Conservation (phyloP, 2,797 vertebrate species). For the Tauraco hartlaubi region DNA sequence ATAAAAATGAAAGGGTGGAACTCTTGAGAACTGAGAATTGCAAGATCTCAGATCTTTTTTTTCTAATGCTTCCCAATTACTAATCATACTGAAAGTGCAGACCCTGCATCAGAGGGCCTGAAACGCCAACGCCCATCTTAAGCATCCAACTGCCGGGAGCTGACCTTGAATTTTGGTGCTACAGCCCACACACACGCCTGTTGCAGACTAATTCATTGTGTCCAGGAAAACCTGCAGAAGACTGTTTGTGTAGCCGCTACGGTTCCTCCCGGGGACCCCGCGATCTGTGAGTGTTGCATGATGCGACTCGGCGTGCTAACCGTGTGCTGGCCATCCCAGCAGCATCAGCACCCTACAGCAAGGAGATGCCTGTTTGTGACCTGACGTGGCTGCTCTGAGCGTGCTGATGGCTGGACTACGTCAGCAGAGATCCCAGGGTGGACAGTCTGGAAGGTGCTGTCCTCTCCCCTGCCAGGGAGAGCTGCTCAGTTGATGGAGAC, state of each 20-base stretch:
- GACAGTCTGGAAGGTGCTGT: neutral
- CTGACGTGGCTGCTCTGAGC: neutral
- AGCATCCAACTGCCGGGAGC: neutral
- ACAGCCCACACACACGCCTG: neutral
- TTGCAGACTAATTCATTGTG: neutral
- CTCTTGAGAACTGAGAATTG: neutral
- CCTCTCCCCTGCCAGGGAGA: neutral
- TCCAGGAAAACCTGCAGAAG: neutral
- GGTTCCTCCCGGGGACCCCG: neutral
- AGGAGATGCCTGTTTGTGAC: neutral
- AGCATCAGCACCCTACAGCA: neutral
- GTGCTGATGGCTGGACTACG: neutral
- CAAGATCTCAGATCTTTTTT: neutral
- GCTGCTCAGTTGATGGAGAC: rapidly evolving
- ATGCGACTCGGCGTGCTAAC: rapidly evolving
- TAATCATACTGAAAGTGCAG: neutral
- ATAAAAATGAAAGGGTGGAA: neutral
- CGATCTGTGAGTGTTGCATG: neutral
- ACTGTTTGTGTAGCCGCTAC: rapidly evolving
- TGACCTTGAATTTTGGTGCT: neutral
- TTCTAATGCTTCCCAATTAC: neutral
- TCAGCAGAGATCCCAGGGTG: neutral
- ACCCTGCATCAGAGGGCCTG: neutral
- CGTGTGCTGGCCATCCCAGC: neutral
- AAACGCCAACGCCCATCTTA: neutral